Base-by-base conservation (phyloP, 1,140 invertebrate genomes). In the Nixonia krombeini region DNA sequence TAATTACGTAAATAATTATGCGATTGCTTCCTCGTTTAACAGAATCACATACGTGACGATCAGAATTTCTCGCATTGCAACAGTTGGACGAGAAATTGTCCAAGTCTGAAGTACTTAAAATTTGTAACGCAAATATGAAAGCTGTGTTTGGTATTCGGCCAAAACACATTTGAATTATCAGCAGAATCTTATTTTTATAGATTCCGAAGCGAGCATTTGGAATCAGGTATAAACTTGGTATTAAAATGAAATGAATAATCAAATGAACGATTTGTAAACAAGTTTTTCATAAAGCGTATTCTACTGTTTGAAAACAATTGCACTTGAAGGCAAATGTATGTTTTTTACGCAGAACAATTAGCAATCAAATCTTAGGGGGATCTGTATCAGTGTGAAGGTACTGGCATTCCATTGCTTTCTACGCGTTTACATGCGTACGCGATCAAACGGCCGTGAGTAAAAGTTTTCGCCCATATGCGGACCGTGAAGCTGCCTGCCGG, bases 391-490 rank as follows among this genome's bases (percentile, higher is more conserved):
- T 55, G 58, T 63, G 66, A 31, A 31, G 28, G 9, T 31, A 35
- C n/a, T 35, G 33, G 33, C 59, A 70, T 61, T 70, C 71, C 71
- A 69, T 72, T 75, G 79, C 77, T 81, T 81, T 80, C 78, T 81
- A 81, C 70, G 68, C 70, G 70, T 70, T 62, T 68, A 52, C 59
- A 75, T 61, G 70, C 71, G 67, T 74, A 69, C 58, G 69, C 50
- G 64, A 78, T 74, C 65, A 47, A 72, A 76, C 59, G 68, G 50
- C 50, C 59, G 70, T 63, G 73, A 80, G 81, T 83, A 81, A 80
- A 80, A 82, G 78, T 81, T 78, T 72, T 75, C 56, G 64, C 67
- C 57, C 73, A 74, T 79, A 83, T 80, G 74, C 78, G 74, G 71
- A 80, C 73, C 70, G 73, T 72, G 76, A 79, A 76, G 73, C 57